These are phyloP conservation scores for Carposina sasakii DNA, from an alignment of 1,140 invertebrate genomes.

Conservation along the genomic window DNA sequence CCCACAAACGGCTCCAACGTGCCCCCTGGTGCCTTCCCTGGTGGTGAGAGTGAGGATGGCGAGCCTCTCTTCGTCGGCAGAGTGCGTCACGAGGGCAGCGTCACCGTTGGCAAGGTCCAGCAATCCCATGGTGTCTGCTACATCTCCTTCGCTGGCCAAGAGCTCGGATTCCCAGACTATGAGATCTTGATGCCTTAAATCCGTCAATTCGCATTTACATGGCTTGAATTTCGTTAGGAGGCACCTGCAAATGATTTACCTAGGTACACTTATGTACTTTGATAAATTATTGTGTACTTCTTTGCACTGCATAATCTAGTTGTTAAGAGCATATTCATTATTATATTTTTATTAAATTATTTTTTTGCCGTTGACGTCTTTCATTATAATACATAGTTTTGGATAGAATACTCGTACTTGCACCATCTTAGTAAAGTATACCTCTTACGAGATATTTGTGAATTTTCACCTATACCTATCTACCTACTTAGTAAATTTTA, in stretches of 20 bases:
- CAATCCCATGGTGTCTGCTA: conserved; percentile 78
- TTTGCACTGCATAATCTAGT: conserved; percentile 3
- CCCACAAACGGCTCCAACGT: conserved; percentile 75
- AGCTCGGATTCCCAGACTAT: conserved; percentile 82
- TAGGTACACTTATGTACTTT: too few relatives aligned
- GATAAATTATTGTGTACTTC: too few relatives aligned
- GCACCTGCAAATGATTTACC: too few relatives aligned
- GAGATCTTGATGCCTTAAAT: conserved; percentile 78
- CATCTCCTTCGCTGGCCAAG: conserved; percentile 80
- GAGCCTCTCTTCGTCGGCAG: conserved; percentile 82
- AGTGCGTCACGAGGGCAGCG: conserved; percentile 77
- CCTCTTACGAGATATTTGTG: too few relatives aligned
- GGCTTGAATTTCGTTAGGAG: too few relatives aligned
- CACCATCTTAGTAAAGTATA: too few relatives aligned
- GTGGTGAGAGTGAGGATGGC: conserved; percentile 82
- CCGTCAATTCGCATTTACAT: too few relatives aligned
- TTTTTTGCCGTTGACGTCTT: too few relatives aligned
- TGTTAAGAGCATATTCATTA: neutral
- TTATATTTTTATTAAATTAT: conserved; percentile 2
- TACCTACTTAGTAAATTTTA: too few relatives aligned
- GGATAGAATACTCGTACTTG: too few relatives aligned
- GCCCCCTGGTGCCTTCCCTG: conserved; percentile 81
- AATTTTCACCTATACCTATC: too few relatives aligned
- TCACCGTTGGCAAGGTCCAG: conserved; percentile 82
- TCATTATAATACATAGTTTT: too few relatives aligned